Base-by-base conservation (phyloP, 2,797 vertebrate species). In the Tokudaia tokunoshimensis region DNA sequence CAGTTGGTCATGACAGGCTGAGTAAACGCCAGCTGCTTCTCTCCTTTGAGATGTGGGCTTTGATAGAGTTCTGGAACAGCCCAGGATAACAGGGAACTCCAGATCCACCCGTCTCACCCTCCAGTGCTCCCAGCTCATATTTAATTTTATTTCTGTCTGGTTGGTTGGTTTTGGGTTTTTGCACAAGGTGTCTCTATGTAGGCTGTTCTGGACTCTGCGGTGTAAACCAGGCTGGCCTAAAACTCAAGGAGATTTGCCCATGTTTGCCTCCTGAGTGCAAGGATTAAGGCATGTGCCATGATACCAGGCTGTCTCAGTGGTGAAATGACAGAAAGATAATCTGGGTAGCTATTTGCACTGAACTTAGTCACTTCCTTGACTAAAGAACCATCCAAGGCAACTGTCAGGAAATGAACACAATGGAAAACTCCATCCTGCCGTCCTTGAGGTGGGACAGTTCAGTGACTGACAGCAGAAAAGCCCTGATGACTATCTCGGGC, bases 311-410 rank as follows among this genome's bases (percentile, higher is more conserved):
- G 2, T 29, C 29, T 83, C 57, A 17, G 57, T 83, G 24, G 17
- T 52, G 24, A 80, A 91, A 79, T 13, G 6, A 61, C 47, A 83
- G 63, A 81, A 93, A 89, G 65, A 86, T 67, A 96, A 95, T 72
- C 80, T 84, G 65, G 70, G 50, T 52, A 90, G 76, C 80, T 95
- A 95, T 55, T 93, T 86, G 26, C 41, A 92, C 22, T 41, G 72
- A 92, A 89, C 89, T 75, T 82, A 67, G 82, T 89, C 9, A 82
- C 37, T 67, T 89, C 50, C 80, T 76, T 91, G 74, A 70, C 65
- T 67, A 59, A 57, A 17, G 55, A 82, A 13, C 55, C 52, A 57
- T 24, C 57, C 59, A 26, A 26, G 55, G 55, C 19, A 59, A 80
- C 52, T n/a, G 22, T 20, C 9, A 19, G 19, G 7, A 81, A 37